Evolutionary conservation across 2,113 vertebrate species (phyloP).

Genomic region (Sceloporus undulatus): DNA sequence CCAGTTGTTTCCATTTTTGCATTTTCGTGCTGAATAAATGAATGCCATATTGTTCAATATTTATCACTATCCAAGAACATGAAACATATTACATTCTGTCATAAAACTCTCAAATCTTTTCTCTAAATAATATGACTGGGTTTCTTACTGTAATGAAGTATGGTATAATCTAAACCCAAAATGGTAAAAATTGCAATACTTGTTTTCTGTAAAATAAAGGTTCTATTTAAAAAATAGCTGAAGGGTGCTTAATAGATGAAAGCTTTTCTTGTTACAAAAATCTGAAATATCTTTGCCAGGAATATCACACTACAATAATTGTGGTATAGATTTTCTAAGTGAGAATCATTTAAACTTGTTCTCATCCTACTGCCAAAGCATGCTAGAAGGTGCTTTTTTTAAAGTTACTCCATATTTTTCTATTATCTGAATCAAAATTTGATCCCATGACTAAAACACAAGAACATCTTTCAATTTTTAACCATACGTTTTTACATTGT

Average conservation of each 20-base stretch:
- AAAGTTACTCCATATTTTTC: not conserved
- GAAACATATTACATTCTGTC: not conserved
- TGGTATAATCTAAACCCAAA: not conserved
- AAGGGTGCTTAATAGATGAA: fast-evolving
- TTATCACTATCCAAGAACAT: not conserved
- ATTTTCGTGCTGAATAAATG: too few relatives aligned
- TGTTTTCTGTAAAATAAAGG: not conserved
- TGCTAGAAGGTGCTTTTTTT: not conserved
- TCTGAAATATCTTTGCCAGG: not conserved
- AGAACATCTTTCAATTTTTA: conserved; percentile 1
- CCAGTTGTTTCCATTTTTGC: too few relatives aligned
- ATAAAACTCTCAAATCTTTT: not conserved
- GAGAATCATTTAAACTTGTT: not conserved
- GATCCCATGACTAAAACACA: not conserved
- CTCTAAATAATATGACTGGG: not conserved
- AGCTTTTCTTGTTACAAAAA: not conserved
- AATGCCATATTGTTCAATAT: too few relatives aligned
- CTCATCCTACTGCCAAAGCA: not conserved
- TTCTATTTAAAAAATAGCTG: not conserved
- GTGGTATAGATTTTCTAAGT: not conserved
- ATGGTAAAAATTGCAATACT: not conserved
- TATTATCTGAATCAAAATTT: not conserved
- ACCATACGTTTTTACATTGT: conserved; percentile 51
- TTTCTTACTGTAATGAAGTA: not conserved
- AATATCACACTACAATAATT: not conserved